Evolutionary conservation across 2,797 vertebrate genomes (phyloP).

Genomic region (Tapirus indicus): DNA sequence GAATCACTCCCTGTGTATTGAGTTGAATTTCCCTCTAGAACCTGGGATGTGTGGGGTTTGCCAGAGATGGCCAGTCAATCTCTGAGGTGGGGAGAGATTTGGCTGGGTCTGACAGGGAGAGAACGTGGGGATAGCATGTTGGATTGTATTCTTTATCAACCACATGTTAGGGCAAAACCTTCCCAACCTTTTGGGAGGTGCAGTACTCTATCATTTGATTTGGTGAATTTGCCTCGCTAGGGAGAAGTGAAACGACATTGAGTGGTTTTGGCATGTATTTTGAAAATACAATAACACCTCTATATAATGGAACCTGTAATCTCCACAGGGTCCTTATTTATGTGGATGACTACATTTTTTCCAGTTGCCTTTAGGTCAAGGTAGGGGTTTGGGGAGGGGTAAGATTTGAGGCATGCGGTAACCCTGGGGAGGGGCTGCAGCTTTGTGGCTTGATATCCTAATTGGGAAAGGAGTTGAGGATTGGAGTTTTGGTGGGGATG

Average conservation of each 20-base stretch:
- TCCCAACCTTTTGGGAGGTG: neutral
- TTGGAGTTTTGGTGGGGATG: too few species aligned
- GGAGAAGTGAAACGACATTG: neutral
- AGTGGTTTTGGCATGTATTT: neutral
- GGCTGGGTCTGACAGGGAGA: too few species aligned
- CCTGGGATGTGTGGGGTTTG: neutral
- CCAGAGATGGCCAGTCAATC: neutral
- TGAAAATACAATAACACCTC: neutral
- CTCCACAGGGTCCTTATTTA: neutral
- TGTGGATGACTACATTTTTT: neutral
- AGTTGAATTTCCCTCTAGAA: neutral
- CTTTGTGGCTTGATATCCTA: too few species aligned
- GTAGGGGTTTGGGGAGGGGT: neutral
- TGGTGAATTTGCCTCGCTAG: neutral
- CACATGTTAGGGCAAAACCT: neutral
- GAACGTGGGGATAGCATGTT: neutral
- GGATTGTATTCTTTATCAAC: neutral
- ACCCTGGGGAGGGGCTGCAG: neutral
- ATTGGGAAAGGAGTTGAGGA: too few species aligned
- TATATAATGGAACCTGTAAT: neutral
- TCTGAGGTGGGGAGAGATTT: neutral
- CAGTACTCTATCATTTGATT: neutral
- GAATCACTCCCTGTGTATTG: neutral
- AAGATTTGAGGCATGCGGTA: neutral
- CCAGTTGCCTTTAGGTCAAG: neutral